Conservation (phyloP, 1,140 invertebrate genomes). For the Bombus waltoni region DNA sequence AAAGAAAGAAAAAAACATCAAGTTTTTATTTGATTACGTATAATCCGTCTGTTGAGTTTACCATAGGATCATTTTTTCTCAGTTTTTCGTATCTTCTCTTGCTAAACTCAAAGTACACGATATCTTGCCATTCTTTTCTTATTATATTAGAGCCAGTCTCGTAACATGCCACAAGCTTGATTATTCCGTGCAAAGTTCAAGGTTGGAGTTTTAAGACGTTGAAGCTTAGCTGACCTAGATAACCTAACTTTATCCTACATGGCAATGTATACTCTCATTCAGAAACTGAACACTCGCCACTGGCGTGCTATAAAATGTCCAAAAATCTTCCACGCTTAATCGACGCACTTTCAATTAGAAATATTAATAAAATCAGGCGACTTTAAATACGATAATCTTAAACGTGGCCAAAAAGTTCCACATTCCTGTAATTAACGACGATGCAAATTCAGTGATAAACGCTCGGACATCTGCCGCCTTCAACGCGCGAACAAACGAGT, state of each 20-base stretch:
- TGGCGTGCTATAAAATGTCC: not conserved
- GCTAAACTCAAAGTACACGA: too few species aligned
- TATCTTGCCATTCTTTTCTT: not conserved
- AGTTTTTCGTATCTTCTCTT: not conserved
- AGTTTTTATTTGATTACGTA: not conserved
- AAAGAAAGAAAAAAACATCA: rapidly evolving
- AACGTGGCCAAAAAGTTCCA: too few species aligned
- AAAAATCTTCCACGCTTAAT: not conserved
- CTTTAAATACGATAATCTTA: not conserved
- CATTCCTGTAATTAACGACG: too few species aligned
- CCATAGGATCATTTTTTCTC: not conserved
- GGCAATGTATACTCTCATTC: not conserved
- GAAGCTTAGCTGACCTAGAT: not conserved
- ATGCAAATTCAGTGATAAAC: too few species aligned
- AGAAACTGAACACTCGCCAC: not conserved
- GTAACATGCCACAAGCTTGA: not conserved
- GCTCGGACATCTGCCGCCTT: not conserved
- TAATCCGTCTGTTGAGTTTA: not conserved
- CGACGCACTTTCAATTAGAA: too few species aligned
- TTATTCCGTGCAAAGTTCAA: not conserved
- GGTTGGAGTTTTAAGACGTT: not conserved
- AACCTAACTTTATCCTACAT: not conserved
- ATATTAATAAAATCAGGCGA: too few species aligned
- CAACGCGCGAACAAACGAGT: rapidly evolving
- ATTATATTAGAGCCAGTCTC: not conserved